A percentile compares a stretch with the other conserved stretches of the same genome.
These are phyloP conservation scores for Ladona fulva DNA, from an alignment of 1,140 invertebrate genomes.

Conservation along the genomic window DNA sequence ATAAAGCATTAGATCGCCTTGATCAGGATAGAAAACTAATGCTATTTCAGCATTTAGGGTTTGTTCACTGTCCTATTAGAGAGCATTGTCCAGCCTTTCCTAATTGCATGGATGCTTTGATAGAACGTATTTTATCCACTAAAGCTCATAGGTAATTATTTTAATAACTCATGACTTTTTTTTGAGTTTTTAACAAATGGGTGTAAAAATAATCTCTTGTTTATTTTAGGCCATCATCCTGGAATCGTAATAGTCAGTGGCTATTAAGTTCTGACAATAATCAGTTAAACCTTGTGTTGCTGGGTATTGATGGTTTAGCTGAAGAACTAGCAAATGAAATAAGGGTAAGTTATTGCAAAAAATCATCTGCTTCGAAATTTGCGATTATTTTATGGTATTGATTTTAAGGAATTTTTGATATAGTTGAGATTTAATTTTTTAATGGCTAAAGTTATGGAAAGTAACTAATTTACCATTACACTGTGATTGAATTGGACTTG, in stretches of 20 bases:
- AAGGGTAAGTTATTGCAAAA: slow-evolving; percentile 42
- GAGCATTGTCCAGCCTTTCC: slow-evolving; percentile 88
- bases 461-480: too few relatives aligned
- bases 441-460: too few relatives aligned
- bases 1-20: slow-evolving; percentile 82
- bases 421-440: not conserved
- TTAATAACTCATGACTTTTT: not conserved
- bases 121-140: slow-evolving; percentile 62
- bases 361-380: not conserved
- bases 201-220: slow-evolving; percentile 16
- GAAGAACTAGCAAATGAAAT: slow-evolving; percentile 71
- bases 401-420: not conserved
- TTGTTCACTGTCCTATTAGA: slow-evolving; percentile 88
- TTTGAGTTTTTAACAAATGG: not conserved
- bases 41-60: slow-evolving; percentile 90
- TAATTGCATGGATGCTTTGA: slow-evolving; percentile 82
- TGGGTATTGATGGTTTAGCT: slow-evolving; percentile 67
- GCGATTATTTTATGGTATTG: not conserved
- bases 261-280: slow-evolving; percentile 55
- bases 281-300: slow-evolving; percentile 61
- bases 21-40: slow-evolving; percentile 91
- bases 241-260: slow-evolving; percentile 58
- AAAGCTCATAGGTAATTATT: slow-evolving; percentile 52
- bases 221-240: slow-evolving; percentile 49
- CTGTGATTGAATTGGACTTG: too few relatives aligned